A percentile compares a stretch with the other conserved stretches of the same genome.
Evolutionary conservation across 2,797 vertebrate species (phyloP).

Genomic region (Urosaurus nigricauda): DNA sequence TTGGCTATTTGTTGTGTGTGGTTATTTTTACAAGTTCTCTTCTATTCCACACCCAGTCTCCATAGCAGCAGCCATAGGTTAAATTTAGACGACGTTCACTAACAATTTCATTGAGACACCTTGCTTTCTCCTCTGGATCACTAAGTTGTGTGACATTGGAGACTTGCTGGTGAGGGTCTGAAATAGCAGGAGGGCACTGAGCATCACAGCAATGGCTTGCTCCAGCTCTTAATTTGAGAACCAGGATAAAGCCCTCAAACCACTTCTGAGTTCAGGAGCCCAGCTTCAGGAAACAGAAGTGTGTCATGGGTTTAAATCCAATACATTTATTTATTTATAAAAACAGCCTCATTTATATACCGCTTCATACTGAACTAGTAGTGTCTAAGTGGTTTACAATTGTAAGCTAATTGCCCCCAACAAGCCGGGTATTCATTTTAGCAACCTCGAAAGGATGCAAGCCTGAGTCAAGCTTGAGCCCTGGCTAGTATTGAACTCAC

Average conservation of each 20-base stretch:
- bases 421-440: too few relatives aligned
- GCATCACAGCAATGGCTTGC: neutral
- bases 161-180: neutral
- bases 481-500: too few relatives aligned
- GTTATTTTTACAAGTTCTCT: conserved; percentile 23
- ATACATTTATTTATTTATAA: too few relatives aligned
- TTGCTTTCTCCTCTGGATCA: neutral
- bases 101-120: neutral
- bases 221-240: neutral
- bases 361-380: too few relatives aligned
- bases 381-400: too few relatives aligned
- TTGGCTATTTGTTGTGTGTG: neutral
- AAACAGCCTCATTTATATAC: too few relatives aligned
- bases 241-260: neutral
- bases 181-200: neutral
- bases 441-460: too few relatives aligned
- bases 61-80: conserved; percentile 41
- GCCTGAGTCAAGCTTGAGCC: too few relatives aligned
- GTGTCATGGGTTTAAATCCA: too few relatives aligned
- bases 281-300: neutral
- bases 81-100: conserved; percentile 37
- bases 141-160: neutral
- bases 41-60: conserved; percentile 43
- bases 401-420: too few relatives aligned
- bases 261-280: neutral